These are phyloP conservation scores for Acrocephalus arundinaceus DNA, from an alignment of 2,113 vertebrate genomes.

Conservation along the genomic window DNA sequence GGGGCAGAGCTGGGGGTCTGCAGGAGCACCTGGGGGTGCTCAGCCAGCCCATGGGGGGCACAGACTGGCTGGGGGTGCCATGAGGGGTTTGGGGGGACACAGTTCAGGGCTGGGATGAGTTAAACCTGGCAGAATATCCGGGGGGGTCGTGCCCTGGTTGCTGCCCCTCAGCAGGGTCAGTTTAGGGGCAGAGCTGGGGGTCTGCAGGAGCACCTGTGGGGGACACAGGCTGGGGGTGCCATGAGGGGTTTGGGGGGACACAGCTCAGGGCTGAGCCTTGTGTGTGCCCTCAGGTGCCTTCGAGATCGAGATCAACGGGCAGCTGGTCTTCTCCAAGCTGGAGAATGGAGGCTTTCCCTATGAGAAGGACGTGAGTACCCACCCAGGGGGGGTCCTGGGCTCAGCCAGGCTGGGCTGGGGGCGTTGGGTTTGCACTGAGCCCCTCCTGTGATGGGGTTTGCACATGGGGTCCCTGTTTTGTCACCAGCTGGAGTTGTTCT, in stretches of 20 bases:
- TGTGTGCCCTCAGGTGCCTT: conserved; percentile 80
- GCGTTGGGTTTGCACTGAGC: fast-evolving
- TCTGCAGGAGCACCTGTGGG: neutral
- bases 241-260: no score
- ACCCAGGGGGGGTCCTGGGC: neutral
- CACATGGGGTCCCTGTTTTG: fast-evolving
- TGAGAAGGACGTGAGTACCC: conserved; percentile 88
- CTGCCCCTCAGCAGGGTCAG: neutral
- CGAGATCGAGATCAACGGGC: conserved; percentile 89
- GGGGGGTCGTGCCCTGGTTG: neutral
- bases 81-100: no score
- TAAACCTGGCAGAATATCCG: fast-evolving
- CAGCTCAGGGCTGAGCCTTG: fast-evolving
- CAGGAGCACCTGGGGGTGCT: no score
- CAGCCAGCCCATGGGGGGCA: no score
- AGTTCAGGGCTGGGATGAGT: neutral
- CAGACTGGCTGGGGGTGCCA: no score
- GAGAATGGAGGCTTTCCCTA: conserved; percentile 90
- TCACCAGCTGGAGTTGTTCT: neutral
- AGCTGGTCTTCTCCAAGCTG: conserved; percentile 91
- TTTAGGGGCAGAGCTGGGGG: neutral
- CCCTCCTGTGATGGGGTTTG: fast-evolving
- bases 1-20: no score
- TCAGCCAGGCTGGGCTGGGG: neutral
- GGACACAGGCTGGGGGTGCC: no score